Evolutionary conservation across 2,113 vertebrate genomes (phyloP), one percentile per base, ranked within the genome.

Genomic region (Colistium nudipinnis): DNA sequence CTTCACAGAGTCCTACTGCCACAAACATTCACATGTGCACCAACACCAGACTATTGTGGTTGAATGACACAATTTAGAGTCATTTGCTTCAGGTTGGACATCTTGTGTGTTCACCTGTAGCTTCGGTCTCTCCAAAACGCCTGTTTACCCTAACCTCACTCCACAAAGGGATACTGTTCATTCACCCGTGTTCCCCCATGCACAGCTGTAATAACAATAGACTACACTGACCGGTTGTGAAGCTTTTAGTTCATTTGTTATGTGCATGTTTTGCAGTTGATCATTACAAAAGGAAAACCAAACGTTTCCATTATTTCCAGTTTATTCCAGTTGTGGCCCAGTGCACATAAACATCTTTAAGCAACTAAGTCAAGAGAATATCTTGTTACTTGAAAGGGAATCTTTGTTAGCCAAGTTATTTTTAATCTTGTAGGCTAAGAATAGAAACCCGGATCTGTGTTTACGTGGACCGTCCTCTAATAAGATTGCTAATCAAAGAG

Each of bases 401-500:
- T 17, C 4, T 2, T 19, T 60, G 5, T 55, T 13, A 4, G 5
- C 33, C 0, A 24, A 6, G 0, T 52, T 66, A 20, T 59, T 57
- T 59, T 59, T 43, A 54, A 45, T 43, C 6, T 36, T 20, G 20
- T 36, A 13, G 20, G 55, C 13, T 24, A 66, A 57, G 63, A 53
- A 61, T 2, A 35, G 6, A 49, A 70, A 30, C 3, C 16, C 27
- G 20, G 35, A 38, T 49, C 24, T 68, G 6, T 43, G 30, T 62
- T 35, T 52, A 47, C 33, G n/a, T 16, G 1, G 28, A 20, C 33
- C 4, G 52, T 66, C 39, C 59, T 17, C 13, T 45, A 24, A 61
- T 57, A 51, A 74, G 25, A 36, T 51, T 61, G 49, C 36, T 44
- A 41, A 27, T 59, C 16, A 54, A 39, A 73, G 36, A 19, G 11